Evolutionary conservation across 2,888 invertebrate species (phyloP), one percentile per base, ranked within the genome.

Genomic region (Ctena decussata): DNA sequence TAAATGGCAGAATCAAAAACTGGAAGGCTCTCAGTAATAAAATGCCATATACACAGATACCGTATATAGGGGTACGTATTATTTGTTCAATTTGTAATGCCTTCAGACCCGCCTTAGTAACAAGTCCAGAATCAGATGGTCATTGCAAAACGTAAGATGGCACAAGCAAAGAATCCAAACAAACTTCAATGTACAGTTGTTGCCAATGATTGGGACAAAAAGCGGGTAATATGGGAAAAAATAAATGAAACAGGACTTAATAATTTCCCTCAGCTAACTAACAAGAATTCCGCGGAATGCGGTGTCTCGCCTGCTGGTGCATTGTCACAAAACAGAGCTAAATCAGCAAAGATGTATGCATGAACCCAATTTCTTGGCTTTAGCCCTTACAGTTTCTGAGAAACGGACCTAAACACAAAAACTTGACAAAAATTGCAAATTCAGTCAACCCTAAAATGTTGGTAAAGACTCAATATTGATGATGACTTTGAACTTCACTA

Each of bases 71-170:
- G 30, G 74, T 74, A 6, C 3, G 49, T 8, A 74, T 74, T 49
- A 32, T 74, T 18, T 74, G 74, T 32, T 46, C 74, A 53, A 35
- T 74, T 27, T 74, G 74, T 32, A 49, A 74, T 74, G 74, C 53
- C 2, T 74, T 49, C 30, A 74, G 74, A 35, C 74, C 74, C 1
- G 35, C 74, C 18, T 49, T 53, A 49, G 49, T 49, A 11, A 57
- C 57, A 57, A 57, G 57, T n/a, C 5, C 30, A 30, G 57, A 57
- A 11, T 57, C 57, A 57, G 57, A 57, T 57, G 27, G 30, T 27
- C 6, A 24, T 57, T 24, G 57, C 27, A 2, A 57, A 57, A 57
- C 21, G 30, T 11, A 57, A 27, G 57, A 57, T 57, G 57, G 5
- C n/a, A n/a, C 24, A 12, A 6, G 53, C 53, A 53, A 53, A 53